Percentiles rank a stretch among this genome's conserved stretches.
Conservation (phyloP, 92 coral and sea anemone species). For the Epizoanthus fatuus region DNA sequence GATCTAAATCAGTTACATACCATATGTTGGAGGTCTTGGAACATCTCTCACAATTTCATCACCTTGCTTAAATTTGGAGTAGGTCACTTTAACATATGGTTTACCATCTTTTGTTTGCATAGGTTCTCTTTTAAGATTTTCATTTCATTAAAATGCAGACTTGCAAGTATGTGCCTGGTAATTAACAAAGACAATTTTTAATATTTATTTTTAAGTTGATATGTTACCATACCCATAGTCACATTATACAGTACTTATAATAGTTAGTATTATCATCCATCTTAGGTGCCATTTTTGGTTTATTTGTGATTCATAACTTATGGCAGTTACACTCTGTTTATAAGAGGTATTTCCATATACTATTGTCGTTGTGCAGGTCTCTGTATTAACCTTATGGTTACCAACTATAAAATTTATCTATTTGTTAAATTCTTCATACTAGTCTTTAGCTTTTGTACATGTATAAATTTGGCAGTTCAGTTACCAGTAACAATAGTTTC, state of each 20-base stretch:
- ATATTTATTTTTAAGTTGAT: no score
- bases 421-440: no score
- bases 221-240: no score
- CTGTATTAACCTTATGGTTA: no score
- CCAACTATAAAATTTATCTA: no score
- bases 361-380: no score
- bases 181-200: no score
- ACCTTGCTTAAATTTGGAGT: not conserved
- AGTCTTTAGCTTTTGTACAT: no score
- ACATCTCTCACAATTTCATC: not conserved
- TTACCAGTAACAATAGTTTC: no score
- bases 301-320: not conserved
- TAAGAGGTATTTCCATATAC: no score
- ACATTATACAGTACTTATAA: not conserved
- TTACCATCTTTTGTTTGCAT: slow-evolving; percentile 14
- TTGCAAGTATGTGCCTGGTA: not conserved
- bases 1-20: not conserved
- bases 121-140: slow-evolving; percentile 5
- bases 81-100: not conserved
- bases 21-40: slow-evolving; percentile 16
- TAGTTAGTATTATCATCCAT: not conserved
- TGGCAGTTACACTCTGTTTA: no score
- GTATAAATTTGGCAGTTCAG: no score
- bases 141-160: slow-evolving; percentile 30
- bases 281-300: not conserved